A percentile compares a stretch with the other conserved stretches of the same genome.
These are phyloP conservation scores for Cynopterus sphinx DNA, from an alignment of 2,797 vertebrate species.

Conservation along the genomic window DNA sequence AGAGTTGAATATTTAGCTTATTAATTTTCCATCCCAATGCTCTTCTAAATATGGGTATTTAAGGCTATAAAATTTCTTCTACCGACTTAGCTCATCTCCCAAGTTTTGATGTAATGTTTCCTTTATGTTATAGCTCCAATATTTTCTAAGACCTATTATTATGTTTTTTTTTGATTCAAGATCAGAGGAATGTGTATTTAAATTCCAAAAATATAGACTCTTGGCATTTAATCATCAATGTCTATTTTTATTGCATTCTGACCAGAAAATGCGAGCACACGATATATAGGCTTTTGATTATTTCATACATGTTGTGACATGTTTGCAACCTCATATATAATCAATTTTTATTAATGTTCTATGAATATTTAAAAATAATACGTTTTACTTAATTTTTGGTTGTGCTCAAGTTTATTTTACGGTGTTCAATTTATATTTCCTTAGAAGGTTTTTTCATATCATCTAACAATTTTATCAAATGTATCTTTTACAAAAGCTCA, in stretches of 20 bases:
- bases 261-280: not conserved
- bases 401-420: not conserved
- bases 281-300: not conserved
- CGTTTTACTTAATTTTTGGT: not conserved
- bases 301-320: not conserved
- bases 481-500: not conserved
- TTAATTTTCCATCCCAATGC: not conserved
- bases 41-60: not conserved
- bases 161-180: not conserved
- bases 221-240: not conserved
- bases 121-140: not conserved
- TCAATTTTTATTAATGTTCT: not conserved
- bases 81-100: not conserved
- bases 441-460: not conserved
- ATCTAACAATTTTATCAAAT: not conserved
- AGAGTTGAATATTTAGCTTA: not conserved
- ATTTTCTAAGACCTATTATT: not conserved
- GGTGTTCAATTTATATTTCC: not conserved
- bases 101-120: not conserved
- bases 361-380: not conserved
- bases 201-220: not conserved
- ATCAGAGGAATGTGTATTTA: not conserved
- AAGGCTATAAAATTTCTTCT: not conserved
- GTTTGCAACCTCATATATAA: not conserved
- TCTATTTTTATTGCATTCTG: not conserved